phyloP scores from a whole-genome alignment of 1,140 invertebrate genomes.

The Halesus radiatus region DNA sequence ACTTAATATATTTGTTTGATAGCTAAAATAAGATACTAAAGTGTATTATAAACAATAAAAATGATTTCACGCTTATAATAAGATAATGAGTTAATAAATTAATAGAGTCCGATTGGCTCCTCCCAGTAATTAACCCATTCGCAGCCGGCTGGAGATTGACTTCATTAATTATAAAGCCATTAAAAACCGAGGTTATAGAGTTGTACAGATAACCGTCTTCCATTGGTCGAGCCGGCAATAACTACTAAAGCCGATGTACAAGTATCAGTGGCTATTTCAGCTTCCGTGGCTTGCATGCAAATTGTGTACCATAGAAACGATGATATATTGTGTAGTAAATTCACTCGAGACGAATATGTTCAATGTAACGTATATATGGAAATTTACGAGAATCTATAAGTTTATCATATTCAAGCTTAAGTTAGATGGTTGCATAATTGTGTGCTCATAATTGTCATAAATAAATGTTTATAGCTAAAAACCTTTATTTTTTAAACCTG shows the following conservation, averaged over 20 bases:
- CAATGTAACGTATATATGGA: too few species aligned
- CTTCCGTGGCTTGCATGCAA: neutral
- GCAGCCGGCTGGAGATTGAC: neutral
- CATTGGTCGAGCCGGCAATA: neutral
- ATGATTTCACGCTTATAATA: neutral
- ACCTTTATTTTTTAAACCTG: too few species aligned
- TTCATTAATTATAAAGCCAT: constrained; percentile 7
- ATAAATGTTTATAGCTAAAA: too few species aligned
- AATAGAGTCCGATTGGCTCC: neutral
- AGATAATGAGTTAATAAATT: neutral
- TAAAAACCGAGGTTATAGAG: neutral
- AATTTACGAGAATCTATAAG: too few species aligned
- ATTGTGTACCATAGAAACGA: neutral
- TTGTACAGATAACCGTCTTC: neutral
- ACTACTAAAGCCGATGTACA: neutral
- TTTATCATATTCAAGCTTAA: too few species aligned
- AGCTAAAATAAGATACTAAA: too few species aligned
- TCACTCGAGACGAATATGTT: too few species aligned
- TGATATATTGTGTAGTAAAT: neutral
- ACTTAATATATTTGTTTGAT: too few species aligned
- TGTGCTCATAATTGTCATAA: too few species aligned
- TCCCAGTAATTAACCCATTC: constrained; percentile 15
- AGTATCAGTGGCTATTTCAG: neutral
- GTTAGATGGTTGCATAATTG: too few species aligned
- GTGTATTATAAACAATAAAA: constrained; percentile 3